Percentiles rank a stretch among this genome's conserved stretches.
phyloP scores from a whole-genome alignment of 2,113 vertebrate species.

The Scortum barcoo region DNA sequence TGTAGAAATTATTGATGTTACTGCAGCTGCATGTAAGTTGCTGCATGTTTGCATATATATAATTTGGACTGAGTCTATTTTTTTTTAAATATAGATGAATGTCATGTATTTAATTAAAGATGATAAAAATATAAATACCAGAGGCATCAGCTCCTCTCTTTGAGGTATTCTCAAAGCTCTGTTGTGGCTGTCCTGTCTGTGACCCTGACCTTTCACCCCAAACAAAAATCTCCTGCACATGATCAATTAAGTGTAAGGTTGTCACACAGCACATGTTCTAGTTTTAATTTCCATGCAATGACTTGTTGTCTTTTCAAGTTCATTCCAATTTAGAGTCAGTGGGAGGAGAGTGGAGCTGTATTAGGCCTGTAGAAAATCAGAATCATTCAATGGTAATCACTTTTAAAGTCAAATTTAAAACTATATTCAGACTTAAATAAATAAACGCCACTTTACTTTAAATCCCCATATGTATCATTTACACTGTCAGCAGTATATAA shows the following conservation, averaged over 20 bases:
- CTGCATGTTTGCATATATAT: too few relatives aligned
- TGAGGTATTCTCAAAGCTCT: neutral
- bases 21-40: too few relatives aligned
- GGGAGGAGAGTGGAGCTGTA: neutral
- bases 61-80: too few relatives aligned
- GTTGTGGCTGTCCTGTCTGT: neutral
- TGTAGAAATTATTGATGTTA: too few relatives aligned
- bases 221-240: neutral
- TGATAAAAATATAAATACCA: neutral
- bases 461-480: neutral
- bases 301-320: neutral
- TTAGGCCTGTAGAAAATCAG: neutral
- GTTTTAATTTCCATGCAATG: neutral
- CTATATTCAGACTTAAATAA: neutral
- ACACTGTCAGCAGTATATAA: neutral
- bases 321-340: neutral
- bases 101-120: too few relatives aligned
- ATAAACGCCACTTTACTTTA: neutral
- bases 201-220: conserved; percentile 5
- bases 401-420: neutral
- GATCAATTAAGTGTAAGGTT: neutral
- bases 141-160: neutral
- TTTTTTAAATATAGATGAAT: too few relatives aligned
- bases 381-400: too few relatives aligned
- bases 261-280: neutral